Conservation (phyloP, 2,113 vertebrate species). For the Eubucco bourcierii region DNA sequence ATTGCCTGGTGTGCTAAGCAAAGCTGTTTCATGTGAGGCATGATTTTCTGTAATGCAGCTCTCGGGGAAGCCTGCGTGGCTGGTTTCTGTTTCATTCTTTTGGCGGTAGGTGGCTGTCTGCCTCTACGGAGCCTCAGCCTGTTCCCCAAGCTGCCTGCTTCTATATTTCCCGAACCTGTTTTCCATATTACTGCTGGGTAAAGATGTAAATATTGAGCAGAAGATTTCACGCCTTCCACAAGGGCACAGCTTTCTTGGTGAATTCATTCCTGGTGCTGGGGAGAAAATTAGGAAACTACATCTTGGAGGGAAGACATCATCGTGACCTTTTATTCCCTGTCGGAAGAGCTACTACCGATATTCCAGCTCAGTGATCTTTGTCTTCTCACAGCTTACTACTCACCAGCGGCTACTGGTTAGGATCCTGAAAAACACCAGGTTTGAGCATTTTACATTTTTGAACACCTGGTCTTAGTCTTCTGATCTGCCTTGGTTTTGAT, state of each 20-base stretch:
- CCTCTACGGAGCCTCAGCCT: conserved; percentile 7
- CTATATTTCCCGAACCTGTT: conserved; percentile 6
- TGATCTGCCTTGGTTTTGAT: neutral
- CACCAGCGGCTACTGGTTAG: conserved; percentile 2
- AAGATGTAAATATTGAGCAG: conserved; percentile 69
- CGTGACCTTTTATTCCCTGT: conserved; percentile 56
- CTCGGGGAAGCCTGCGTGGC: neutral
- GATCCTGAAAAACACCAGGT: conserved; percentile 12
- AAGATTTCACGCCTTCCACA: conserved; percentile 64
- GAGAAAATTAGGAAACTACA: conserved; percentile 67
- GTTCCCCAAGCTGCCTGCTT: conserved; percentile 40
- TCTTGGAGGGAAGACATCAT: conserved; percentile 62
- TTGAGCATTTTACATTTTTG: neutral
- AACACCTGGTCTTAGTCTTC: neutral
- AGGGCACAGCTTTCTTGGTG: conserved; percentile 53
- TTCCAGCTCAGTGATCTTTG: conserved; percentile 71
- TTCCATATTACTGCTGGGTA: neutral
- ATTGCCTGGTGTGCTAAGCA: neutral
- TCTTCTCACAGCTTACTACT: conserved; percentile 40
- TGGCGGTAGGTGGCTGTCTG: conserved; percentile 72
- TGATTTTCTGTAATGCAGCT: neutral
- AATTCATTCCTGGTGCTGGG: conserved; percentile 31
- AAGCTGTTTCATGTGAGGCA: neutral
- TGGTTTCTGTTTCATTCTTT: neutral
- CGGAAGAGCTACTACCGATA: conserved; percentile 45